A percentile compares a stretch with the other conserved stretches of the same genome.
phyloP scores from a whole-genome alignment of 2,888 invertebrate species.

The Rutpela maculata region DNA sequence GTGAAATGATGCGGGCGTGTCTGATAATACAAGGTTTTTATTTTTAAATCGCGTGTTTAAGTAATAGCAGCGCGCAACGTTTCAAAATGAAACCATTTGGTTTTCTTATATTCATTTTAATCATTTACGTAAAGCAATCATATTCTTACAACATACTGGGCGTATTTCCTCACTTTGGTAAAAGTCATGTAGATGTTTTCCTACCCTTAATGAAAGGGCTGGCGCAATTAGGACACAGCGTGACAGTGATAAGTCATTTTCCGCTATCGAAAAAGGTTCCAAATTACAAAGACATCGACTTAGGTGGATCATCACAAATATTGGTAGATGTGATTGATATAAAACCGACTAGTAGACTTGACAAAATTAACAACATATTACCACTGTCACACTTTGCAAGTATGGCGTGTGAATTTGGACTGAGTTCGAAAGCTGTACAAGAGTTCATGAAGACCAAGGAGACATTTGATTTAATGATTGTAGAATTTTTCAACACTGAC shows the following conservation, averaged over 20 bases:
- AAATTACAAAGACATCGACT: slow-evolving; percentile 79
- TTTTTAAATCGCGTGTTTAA: background rate
- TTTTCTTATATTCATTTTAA: background rate
- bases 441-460: slow-evolving; percentile 72
- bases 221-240: slow-evolving; percentile 79
- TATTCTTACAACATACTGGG: slow-evolving; percentile 76
- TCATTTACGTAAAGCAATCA: background rate
- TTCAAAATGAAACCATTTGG: background rate
- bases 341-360: background rate
- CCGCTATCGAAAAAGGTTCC: slow-evolving; percentile 74
- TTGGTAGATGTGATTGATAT: slow-evolving; percentile 6
- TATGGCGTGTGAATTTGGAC: background rate
- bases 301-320: background rate
- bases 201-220: slow-evolving; percentile 78
- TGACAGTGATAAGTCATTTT: slow-evolving; percentile 82
- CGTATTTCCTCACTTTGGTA: slow-evolving; percentile 81
- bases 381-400: background rate
- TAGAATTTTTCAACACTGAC: slow-evolving; percentile 83
- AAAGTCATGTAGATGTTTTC: slow-evolving; percentile 83
- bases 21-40: background rate
- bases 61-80: background rate
- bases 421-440: slow-evolving; percentile 47
- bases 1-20: slow-evolving; percentile 2
- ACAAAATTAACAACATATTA: background rate
- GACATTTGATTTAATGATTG: slow-evolving; percentile 81